Evolutionary conservation across 64 coral and sea anemone species (phyloP).

Genomic region (Astreopora myriophthalma): DNA sequence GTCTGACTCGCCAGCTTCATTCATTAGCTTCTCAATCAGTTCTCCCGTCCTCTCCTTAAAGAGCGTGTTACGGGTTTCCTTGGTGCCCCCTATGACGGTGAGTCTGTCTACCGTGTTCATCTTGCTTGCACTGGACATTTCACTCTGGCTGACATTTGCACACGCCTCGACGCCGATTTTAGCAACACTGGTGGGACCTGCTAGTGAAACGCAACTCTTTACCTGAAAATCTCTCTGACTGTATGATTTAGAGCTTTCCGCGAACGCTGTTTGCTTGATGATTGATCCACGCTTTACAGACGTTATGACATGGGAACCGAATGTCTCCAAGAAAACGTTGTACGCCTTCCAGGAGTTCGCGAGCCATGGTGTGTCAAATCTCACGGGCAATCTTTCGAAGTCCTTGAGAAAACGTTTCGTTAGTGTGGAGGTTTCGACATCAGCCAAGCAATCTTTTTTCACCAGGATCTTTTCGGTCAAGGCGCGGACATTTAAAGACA

Average conservation of each 20-base stretch:
- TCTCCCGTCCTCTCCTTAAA: not conserved
- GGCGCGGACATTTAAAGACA: not conserved
- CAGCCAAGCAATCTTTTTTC: constrained; percentile 1
- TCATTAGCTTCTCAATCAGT: constrained; percentile 32
- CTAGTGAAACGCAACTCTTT: not conserved
- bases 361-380: constrained; percentile 42
- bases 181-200: not conserved
- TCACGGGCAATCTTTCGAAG: constrained; percentile 12
- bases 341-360: constrained; percentile 59
- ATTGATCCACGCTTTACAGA: constrained; percentile 36
- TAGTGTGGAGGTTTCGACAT: not conserved
- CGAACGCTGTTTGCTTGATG: constrained; percentile 36
- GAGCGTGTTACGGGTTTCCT: not conserved
- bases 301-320: constrained; percentile 67
- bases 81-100: constrained; percentile 40
- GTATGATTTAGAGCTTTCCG: not conserved
- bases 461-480: constrained; percentile 8
- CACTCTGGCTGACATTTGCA: constrained; percentile 1
- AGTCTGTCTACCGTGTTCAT: not conserved
- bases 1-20: not conserved
- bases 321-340: constrained; percentile 24
- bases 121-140: not conserved
- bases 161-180: constrained; percentile 20
- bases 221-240: constrained; percentile 41
- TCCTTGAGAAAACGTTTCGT: constrained; percentile 4